Evolutionary conservation across 2,113 vertebrate species (phyloP).

Genomic region (Aythya baeri): DNA sequence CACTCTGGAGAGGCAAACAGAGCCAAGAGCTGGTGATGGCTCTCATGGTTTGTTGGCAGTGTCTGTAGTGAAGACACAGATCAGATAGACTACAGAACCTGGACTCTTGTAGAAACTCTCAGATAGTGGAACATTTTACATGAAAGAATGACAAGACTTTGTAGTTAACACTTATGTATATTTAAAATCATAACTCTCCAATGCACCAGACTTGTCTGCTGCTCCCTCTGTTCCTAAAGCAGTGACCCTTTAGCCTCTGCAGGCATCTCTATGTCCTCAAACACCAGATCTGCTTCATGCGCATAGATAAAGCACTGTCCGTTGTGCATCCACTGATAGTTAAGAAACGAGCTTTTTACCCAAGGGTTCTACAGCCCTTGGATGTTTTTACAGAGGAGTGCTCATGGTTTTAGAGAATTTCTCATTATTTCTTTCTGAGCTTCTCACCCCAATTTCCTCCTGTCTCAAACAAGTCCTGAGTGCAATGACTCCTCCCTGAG

Average conservation of each 20-base stretch:
- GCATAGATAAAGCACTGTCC: not conserved
- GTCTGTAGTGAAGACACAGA: accelerated
- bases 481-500: not conserved
- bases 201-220: not conserved
- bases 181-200: conserved; percentile 39
- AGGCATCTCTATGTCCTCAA: not conserved
- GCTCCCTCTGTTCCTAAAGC: not conserved
- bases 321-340: not conserved
- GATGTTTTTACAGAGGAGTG: not conserved
- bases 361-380: not conserved
- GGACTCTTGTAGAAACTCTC: not conserved
- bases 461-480: not conserved
- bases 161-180: not conserved
- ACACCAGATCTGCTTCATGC: not conserved
- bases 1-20: not conserved
- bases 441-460: not conserved
- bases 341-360: not conserved
- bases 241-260: not conserved
- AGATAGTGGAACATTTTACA: not conserved
- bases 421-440: not conserved
- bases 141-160: not conserved
- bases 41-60: not conserved
- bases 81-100: not conserved
- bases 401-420: not conserved
- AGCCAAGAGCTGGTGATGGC: not conserved